These are phyloP conservation scores for Drosophila ezoana DNA, from an alignment of 2,888 invertebrate genomes.

Conservation along the genomic window DNA sequence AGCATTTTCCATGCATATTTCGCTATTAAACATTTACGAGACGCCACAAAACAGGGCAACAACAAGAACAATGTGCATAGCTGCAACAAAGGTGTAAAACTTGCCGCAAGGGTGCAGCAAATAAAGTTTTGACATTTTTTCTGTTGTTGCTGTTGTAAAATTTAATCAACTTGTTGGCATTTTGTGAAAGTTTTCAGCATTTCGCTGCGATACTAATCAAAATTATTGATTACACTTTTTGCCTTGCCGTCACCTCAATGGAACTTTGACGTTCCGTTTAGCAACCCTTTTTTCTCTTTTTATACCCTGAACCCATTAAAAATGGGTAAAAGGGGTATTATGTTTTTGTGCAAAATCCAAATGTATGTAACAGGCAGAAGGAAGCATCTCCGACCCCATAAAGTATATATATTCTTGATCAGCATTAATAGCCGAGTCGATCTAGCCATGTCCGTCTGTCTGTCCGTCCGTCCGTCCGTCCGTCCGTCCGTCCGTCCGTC, in stretches of 20 bases:
- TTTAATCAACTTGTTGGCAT: constrained; percentile 63
- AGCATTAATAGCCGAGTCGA: too few relatives aligned
- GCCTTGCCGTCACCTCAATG: constrained; percentile 15
- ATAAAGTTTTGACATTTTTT: background rate
- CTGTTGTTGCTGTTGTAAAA: constrained; percentile 14
- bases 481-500: too few relatives aligned
- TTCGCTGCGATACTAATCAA: constrained; percentile 52
- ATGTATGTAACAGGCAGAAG: too few relatives aligned
- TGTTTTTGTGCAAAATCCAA: too few relatives aligned
- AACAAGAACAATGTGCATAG: constrained; percentile 7
- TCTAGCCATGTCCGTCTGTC: too few relatives aligned
- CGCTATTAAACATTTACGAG: constrained; percentile 53
- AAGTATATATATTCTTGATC: too few relatives aligned
- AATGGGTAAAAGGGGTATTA: too few relatives aligned
- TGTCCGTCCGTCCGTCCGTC: too few relatives aligned
- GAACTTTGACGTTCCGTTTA: constrained; percentile 29
- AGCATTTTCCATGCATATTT: constrained; percentile 57
- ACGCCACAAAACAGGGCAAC: constrained; percentile 15
- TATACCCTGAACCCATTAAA: too few relatives aligned
- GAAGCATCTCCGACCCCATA: too few relatives aligned
- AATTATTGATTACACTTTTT: constrained; percentile 66
- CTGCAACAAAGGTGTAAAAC: background rate
- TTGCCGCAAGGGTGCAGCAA: constrained; percentile 20
- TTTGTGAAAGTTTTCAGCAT: constrained; percentile 34
- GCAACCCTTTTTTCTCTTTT: background rate